Conservation (phyloP, 2,888 invertebrate genomes). For the Drosophila mettleri region DNA sequence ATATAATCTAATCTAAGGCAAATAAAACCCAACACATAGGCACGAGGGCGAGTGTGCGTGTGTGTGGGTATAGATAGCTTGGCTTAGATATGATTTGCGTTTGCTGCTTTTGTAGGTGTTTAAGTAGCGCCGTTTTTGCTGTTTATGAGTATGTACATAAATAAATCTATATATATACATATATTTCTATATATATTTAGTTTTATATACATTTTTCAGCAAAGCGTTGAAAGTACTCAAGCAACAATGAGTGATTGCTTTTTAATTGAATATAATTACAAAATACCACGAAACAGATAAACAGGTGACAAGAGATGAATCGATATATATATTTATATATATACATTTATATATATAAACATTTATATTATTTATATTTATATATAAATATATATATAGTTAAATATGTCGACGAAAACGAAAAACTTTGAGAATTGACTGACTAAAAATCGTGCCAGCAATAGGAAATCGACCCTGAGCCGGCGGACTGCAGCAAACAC, state of each 20-base stretch:
- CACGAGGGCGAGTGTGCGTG: neutral
- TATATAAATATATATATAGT: constrained; percentile 24
- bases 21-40: constrained; percentile 51
- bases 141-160: neutral
- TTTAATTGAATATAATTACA: constrained; percentile 70
- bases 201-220: constrained; percentile 10
- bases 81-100: constrained; percentile 52
- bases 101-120: constrained; percentile 41
- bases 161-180: neutral
- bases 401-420: constrained; percentile 28
- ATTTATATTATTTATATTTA: constrained; percentile 17
- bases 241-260: constrained; percentile 66
- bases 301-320: constrained; percentile 30
- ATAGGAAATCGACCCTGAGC: constrained; percentile 44
- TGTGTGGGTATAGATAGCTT: constrained; percentile 37
- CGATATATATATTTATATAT: constrained; percentile 22
- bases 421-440: constrained; percentile 8
- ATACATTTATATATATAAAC: neutral
- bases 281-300: constrained; percentile 29
- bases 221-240: constrained; percentile 49
- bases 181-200: neutral
- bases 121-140: constrained; percentile 25
- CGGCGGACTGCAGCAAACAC: constrained; percentile 20
- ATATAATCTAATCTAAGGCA: constrained; percentile 71
- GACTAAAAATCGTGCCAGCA: constrained; percentile 15